Evolutionary conservation across 2,113 vertebrate species (phyloP).

Genomic region (Haemorhous mexicanus): DNA sequence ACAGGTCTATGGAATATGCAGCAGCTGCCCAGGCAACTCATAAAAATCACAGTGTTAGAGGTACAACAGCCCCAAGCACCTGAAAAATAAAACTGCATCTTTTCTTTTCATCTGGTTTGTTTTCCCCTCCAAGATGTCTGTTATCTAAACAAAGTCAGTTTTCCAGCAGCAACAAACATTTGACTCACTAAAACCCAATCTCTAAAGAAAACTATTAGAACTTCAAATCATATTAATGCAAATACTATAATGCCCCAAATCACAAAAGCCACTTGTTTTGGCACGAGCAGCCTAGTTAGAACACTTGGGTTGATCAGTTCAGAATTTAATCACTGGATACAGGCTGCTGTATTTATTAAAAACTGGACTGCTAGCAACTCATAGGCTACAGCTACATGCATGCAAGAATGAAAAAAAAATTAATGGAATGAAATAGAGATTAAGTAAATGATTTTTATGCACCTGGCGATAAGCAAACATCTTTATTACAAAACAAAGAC

Average conservation of each 20-base stretch:
- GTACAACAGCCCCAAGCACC: neutral
- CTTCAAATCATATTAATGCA: neutral
- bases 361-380: neutral
- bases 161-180: slow-evolving; percentile 4
- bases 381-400: neutral
- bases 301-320: slow-evolving; percentile 21
- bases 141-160: neutral
- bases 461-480: slow-evolving; percentile 57
- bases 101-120: neutral
- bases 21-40: neutral
- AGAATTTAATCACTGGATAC: slow-evolving; percentile 7
- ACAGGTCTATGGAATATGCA: neutral
- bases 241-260: neutral
- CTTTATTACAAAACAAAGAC: slow-evolving; percentile 59
- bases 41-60: neutral
- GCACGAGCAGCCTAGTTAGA: neutral
- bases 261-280: slow-evolving; percentile 34
- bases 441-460: slow-evolving; percentile 58
- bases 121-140: neutral
- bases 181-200: neutral
- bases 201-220: slow-evolving; percentile 6
- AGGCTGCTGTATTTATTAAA: slow-evolving; percentile 18
- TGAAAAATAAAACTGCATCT: neutral
- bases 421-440: slow-evolving; percentile 47
- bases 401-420: neutral